phyloP scores from a whole-genome alignment of 2,888 invertebrate species.

The Napeogenes sylphis region DNA sequence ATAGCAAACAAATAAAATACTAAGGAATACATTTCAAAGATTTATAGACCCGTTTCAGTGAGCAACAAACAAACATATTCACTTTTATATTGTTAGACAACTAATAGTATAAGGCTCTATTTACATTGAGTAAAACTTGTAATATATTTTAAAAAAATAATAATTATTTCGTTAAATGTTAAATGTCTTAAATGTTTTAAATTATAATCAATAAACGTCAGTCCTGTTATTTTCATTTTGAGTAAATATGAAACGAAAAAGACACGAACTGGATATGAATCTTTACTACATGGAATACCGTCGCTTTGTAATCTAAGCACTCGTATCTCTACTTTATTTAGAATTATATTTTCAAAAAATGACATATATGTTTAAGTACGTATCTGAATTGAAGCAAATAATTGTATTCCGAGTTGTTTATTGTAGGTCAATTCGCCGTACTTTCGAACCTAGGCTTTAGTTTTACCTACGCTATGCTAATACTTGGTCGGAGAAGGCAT shows the following conservation, averaged over 20 bases:
- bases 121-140: not conserved
- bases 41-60: slow-evolving; percentile 29
- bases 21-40: slow-evolving; percentile 30
- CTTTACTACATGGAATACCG: no score
- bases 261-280: no score
- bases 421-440: slow-evolving; percentile 19
- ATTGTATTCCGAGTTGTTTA: not conserved
- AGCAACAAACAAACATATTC: slow-evolving; percentile 26
- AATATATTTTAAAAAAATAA: not conserved
- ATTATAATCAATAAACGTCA: no score
- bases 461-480: slow-evolving; percentile 41
- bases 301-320: no score
- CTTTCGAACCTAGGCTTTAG: slow-evolving; percentile 22
- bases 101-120: slow-evolving; percentile 19
- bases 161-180: no score
- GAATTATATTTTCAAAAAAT: no score
- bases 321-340: no score
- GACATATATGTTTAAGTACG: no score
- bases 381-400: not conserved
- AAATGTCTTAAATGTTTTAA: no score
- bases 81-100: slow-evolving; percentile 30
- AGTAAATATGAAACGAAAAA: no score
- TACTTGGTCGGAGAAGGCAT: slow-evolving; percentile 46
- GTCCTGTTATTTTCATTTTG: no score
- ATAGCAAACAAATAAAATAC: slow-evolving; percentile 21